phyloP scores from a whole-genome alignment of 2,888 invertebrate species.

The Catonia carolina region DNA sequence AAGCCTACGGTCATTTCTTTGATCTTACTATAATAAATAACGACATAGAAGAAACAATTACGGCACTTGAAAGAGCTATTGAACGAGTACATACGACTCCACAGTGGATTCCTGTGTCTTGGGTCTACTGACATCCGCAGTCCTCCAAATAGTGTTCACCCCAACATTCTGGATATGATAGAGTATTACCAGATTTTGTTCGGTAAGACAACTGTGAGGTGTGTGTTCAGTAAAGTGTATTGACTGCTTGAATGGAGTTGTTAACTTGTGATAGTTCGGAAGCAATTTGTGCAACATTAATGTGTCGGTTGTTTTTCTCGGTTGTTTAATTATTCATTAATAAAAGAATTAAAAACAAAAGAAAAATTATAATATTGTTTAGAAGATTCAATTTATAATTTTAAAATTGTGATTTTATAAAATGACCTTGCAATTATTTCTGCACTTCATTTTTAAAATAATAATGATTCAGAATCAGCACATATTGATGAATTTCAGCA shows the following conservation, averaged over 20 bases:
- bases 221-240: too few species aligned
- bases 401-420: slow-evolving; percentile 6
- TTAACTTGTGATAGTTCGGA: too few species aligned
- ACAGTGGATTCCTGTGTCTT: slow-evolving; percentile 96
- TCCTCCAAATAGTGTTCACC: slow-evolving; percentile 4
- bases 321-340: too few species aligned
- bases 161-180: not conserved
- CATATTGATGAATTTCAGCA: too few species aligned
- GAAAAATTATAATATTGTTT: too few species aligned
- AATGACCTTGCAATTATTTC: not conserved
- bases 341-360: too few species aligned
- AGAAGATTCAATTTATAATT: not conserved
- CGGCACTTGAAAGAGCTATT: slow-evolving; percentile 82
- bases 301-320: too few species aligned
- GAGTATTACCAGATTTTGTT: too few species aligned
- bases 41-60: slow-evolving; percentile 98
- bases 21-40: slow-evolving; percentile 98
- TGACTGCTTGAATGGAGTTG: too few species aligned
- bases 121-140: slow-evolving; percentile 79
- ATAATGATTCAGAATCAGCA: too few species aligned
- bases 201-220: too few species aligned
- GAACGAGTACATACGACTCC: slow-evolving; percentile 85
- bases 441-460: not conserved
- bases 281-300: too few species aligned
- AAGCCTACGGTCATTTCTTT: slow-evolving; percentile 98